phyloP scores from a whole-genome alignment of 2,113 vertebrate species.

The Tachysurus vachellii region DNA sequence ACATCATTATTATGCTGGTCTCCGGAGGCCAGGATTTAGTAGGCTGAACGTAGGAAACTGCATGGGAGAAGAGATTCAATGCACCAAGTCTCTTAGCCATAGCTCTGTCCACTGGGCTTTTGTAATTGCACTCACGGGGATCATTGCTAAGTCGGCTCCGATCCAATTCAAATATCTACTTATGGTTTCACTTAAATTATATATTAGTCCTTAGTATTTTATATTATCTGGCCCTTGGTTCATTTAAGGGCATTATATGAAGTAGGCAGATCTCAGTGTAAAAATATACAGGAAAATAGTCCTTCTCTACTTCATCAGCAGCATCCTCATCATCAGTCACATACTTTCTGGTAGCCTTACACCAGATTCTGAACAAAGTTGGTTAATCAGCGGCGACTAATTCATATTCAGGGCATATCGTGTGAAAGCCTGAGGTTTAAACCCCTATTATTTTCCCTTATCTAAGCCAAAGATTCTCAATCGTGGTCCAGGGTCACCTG shows the following conservation, averaged over 20 bases:
- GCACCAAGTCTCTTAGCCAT: slow-evolving; percentile 56
- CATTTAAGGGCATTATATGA: background rate
- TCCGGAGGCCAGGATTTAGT: slow-evolving; percentile 34
- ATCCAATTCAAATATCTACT: slow-evolving; percentile 53
- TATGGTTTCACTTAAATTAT: slow-evolving; percentile 2
- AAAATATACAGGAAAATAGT: background rate
- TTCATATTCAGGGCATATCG: background rate
- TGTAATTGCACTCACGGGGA: slow-evolving; percentile 57
- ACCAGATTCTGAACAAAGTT: background rate
- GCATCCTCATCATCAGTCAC: background rate
- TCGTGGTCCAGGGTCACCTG: background rate
- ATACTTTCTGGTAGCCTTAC: background rate
- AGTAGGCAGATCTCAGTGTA: background rate
- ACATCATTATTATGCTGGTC: slow-evolving; percentile 28
- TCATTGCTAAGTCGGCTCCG: slow-evolving; percentile 31
- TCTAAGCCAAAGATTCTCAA: background rate
- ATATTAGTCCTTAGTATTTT: background rate
- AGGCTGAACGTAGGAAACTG: slow-evolving; percentile 51
- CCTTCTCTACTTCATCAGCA: background rate
- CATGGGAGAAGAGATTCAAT: slow-evolving; percentile 50
- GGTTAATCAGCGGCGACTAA: background rate
- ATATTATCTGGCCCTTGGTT: background rate
- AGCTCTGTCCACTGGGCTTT: slow-evolving; percentile 51
- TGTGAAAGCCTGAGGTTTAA: background rate
- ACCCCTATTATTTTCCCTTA: background rate